Percentiles rank a stretch among this genome's conserved stretches.
Conservation (phyloP, 2,113 vertebrate genomes). For the Salminus brasiliensis region DNA sequence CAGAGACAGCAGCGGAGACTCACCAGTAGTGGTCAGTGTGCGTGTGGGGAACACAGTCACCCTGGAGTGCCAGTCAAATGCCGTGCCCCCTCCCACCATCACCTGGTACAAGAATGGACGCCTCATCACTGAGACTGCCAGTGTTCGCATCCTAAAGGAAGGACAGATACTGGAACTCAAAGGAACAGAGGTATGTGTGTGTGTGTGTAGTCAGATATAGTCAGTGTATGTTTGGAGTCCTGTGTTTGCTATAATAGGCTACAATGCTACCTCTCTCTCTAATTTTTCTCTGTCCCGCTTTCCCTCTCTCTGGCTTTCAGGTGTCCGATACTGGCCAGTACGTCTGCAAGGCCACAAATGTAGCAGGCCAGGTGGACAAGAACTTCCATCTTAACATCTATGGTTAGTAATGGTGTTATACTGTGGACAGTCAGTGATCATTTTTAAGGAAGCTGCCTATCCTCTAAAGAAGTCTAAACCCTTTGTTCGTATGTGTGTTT, state of each 20-base stretch:
- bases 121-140: constrained; percentile 75
- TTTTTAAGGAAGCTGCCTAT: not conserved
- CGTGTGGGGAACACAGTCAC: constrained; percentile 75
- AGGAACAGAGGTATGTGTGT: constrained; percentile 81
- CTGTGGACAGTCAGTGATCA: too few species aligned
- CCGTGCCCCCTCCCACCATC: constrained; percentile 87
- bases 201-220: not conserved
- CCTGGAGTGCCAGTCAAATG: constrained; percentile 89
- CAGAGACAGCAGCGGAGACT: constrained; percentile 79
- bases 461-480: not conserved
- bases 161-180: constrained; percentile 84
- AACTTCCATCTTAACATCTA: constrained; percentile 94
- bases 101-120: constrained; percentile 93
- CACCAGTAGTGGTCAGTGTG: constrained; percentile 80
- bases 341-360: constrained; percentile 92
- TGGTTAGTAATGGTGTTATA: constrained; percentile 81
- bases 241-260: not conserved
- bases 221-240: not conserved
- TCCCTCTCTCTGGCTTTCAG: constrained; percentile 70
- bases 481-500: not conserved
- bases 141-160: constrained; percentile 71
- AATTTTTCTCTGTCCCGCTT: not conserved
- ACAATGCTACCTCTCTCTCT: too few species aligned
- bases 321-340: constrained; percentile 96
- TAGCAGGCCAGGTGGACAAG: constrained; percentile 93